Conservation (phyloP, 2,113 vertebrate genomes). For the Osmerus mordax region DNA sequence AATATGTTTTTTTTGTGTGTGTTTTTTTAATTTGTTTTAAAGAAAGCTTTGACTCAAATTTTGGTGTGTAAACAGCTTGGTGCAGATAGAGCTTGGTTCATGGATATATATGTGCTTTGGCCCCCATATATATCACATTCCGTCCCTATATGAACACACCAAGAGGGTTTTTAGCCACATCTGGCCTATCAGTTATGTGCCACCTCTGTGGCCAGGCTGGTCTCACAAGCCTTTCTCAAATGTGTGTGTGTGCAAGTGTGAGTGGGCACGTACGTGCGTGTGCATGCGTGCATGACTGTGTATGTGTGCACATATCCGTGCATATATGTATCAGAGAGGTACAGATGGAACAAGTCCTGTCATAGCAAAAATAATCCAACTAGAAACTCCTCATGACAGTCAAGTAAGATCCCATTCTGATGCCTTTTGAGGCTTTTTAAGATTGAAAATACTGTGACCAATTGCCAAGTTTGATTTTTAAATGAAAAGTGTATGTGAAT, state of each 20-base stretch:
- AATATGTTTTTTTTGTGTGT: constrained; percentile 21
- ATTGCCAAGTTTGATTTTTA: constrained; percentile 40
- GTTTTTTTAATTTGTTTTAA: constrained; percentile 31
- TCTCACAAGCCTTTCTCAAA: constrained; percentile 40
- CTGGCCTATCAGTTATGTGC: constrained; percentile 64
- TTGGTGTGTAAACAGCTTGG: constrained; percentile 28
- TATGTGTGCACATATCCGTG: constrained; percentile 16
- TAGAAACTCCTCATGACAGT: constrained; percentile 18
- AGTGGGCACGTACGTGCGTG: constrained; percentile 42
- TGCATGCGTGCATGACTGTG: constrained; percentile 26
- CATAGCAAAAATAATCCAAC: constrained; percentile 22
- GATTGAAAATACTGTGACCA: constrained; percentile 50
- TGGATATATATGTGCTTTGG: no score
- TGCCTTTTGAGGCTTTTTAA: constrained; percentile 23
- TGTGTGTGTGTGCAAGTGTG: constrained; percentile 28
- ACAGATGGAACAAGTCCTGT: constrained; percentile 1
- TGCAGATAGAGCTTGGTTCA: no score
- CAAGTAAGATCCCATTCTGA: constrained; percentile 12
- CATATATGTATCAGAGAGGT: not conserved
- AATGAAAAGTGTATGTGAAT: constrained; percentile 9
- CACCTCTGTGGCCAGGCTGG: constrained; percentile 59
- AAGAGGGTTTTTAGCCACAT: constrained; percentile 53
- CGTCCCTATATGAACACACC: constrained; percentile 57
- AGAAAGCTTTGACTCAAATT: constrained; percentile 3
- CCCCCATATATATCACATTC: constrained; percentile 45